Conservation (phyloP, 2,888 invertebrate species). For the Sabellastarte sp. region DNA sequence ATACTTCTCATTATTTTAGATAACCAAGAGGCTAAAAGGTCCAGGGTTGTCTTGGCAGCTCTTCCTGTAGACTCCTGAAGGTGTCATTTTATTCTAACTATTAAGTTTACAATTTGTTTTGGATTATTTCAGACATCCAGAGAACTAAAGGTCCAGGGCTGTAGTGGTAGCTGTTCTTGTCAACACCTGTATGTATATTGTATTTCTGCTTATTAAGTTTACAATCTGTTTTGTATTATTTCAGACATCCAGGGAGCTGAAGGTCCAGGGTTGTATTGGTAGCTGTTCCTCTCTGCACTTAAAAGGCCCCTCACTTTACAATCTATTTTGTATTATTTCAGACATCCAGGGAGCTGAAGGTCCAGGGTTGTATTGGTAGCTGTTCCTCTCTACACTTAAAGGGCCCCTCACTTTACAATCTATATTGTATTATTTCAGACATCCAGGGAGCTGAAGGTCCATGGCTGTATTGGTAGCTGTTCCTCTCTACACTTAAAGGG, state of each 20-base stretch:
- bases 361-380: constrained; percentile 92
- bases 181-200: too few species aligned
- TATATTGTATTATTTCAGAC: constrained; percentile 62
- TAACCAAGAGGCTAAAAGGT: too few species aligned
- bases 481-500: constrained; percentile 91
- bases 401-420: constrained; percentile 69
- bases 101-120: too few species aligned
- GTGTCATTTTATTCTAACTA: too few species aligned
- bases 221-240: constrained; percentile 7
- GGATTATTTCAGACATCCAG: too few species aligned
- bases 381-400: constrained; percentile 93
- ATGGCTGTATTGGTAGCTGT: constrained; percentile 95
- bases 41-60: too few species aligned
- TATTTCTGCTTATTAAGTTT: too few species aligned
- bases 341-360: constrained; percentile 91
- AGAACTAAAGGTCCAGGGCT: too few species aligned
- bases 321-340: constrained; percentile 28
- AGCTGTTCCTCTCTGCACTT: constrained; percentile 92
- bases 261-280: constrained; percentile 93
- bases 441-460: constrained; percentile 89
- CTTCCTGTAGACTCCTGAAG: too few species aligned
- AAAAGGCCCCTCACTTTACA: constrained; percentile 76
- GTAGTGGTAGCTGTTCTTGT: too few species aligned
- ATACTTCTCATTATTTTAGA: too few species aligned
- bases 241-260: constrained; percentile 85